phyloP scores from a whole-genome alignment of 2,113 vertebrate species.

The Planiliza haematocheilus region DNA sequence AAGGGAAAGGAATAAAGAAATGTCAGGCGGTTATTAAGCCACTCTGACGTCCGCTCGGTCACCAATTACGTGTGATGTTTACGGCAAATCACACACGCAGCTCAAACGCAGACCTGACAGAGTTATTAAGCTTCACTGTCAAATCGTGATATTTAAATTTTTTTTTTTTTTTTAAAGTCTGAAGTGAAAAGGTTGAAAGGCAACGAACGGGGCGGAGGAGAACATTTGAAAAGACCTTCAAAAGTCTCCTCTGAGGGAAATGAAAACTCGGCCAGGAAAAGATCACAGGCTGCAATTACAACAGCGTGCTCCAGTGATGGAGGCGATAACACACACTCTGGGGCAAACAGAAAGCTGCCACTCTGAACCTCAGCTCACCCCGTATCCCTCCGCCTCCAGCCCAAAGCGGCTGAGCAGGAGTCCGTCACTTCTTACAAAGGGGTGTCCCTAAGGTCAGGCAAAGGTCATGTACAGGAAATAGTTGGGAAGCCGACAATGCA shows the following conservation, averaged over 20 bases:
- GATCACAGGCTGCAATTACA: slow-evolving; percentile 90
- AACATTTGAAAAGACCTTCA: slow-evolving; percentile 75
- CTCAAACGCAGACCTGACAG: slow-evolving; percentile 10
- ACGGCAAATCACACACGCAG: slow-evolving; percentile 33
- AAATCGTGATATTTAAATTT: too few relatives aligned
- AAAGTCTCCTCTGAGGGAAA: slow-evolving; percentile 83
- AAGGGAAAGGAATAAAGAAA: slow-evolving; percentile 2
- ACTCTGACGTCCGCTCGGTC: slow-evolving; percentile 1
- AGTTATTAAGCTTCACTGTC: not conserved
- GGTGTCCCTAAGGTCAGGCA: slow-evolving; percentile 85
- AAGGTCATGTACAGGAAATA: slow-evolving; percentile 88
- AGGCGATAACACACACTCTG: slow-evolving; percentile 82
- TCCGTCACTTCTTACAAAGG: slow-evolving; percentile 86
- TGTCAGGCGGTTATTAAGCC: slow-evolving; percentile 11
- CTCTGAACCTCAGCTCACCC: slow-evolving; percentile 71
- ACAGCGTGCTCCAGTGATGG: slow-evolving; percentile 88
- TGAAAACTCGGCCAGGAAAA: slow-evolving; percentile 84
- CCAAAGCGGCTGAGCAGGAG: slow-evolving; percentile 80
- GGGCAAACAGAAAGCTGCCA: slow-evolving; percentile 78
- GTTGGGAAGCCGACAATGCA: slow-evolving; percentile 84
- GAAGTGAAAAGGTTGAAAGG: slow-evolving; percentile 32
- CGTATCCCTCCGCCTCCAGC: slow-evolving; percentile 42
- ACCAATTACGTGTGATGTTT: slow-evolving; percentile 20
- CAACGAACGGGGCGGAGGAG: slow-evolving; percentile 41
- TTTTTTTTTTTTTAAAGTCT: slow-evolving; percentile 43